phyloP scores from a whole-genome alignment of 2,113 vertebrate species.

The Solenodon paradoxus region DNA sequence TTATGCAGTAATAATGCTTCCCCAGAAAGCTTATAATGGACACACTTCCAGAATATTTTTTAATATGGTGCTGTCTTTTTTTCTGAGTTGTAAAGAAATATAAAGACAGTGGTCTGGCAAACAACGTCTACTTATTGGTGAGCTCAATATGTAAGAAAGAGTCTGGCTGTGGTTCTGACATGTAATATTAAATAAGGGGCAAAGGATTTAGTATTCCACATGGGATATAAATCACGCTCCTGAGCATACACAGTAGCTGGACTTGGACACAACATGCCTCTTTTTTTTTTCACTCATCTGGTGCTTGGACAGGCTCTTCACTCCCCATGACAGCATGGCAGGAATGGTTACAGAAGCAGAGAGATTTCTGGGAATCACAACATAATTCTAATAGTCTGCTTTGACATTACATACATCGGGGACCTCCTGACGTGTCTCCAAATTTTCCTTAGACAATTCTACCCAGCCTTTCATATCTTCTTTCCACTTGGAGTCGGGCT shows the following conservation, averaged over 20 bases:
- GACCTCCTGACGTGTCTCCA: background rate
- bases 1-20: background rate
- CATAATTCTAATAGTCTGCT: background rate
- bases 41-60: background rate
- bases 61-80: background rate
- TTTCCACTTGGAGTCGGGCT: background rate
- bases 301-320: background rate
- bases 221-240: background rate
- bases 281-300: background rate
- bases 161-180: background rate
- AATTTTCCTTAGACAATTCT: background rate
- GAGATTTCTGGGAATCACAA: background rate
- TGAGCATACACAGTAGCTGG: background rate
- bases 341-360: background rate
- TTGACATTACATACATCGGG: too few species aligned
- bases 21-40: background rate
- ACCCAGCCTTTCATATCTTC: background rate
- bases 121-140: background rate
- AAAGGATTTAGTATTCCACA: background rate
- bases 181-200: background rate
- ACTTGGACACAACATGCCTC: background rate
- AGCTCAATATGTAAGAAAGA: background rate
- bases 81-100: background rate
- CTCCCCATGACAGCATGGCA: accelerated
- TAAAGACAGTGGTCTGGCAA: background rate